Base-by-base conservation (phyloP, 2,113 vertebrate species). In the Sebastes fasciatus region DNA sequence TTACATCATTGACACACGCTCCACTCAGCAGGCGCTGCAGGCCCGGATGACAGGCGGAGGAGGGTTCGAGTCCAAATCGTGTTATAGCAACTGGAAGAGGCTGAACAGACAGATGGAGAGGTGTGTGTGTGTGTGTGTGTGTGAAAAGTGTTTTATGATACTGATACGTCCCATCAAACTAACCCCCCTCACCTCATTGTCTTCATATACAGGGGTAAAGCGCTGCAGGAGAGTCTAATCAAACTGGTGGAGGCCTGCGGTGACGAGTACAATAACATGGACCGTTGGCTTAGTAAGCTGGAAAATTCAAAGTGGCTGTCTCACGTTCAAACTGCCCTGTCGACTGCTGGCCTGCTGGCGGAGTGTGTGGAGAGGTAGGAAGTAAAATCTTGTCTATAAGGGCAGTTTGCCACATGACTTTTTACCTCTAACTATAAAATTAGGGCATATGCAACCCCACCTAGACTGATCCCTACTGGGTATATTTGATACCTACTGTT, bases 291-390 rank as follows among this genome's bases (percentile, higher is more conserved):
- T 80, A 94, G 94, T 89, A 95, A 93, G 19, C 94, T 97, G 65
- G 97, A 97, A 63, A 91, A 96, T 89, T 97, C 96, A 74, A 94
- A 88, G 82, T 98, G 97, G 97, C 94, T 98, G 82, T 86, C 94
- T 26, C 96, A 97, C 8, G 91, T 98, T 90, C 96, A 97, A 66
- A 96, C 92, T 0, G 95, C 95, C 0, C 93, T 97, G 82, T 96
- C 95, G 63, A 94, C 95, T 0, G 95, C 96, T 21, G 97, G 97
- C 48, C 94, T 98, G 75, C 94, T 95, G 8, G 96, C 95, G 0
- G 96, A 97, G 90, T 96, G 96, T 92, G 87, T 97, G 85, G 97
- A 98, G 74, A 97, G 96, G 96, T 97, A 91, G 0, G 81, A 55
- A 68, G 17, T 8, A 23, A 46, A 23, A 45, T 71, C 6, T 17